Conservation (phyloP, 2,113 vertebrate species). For the Romanogobio albipinnatus region DNA sequence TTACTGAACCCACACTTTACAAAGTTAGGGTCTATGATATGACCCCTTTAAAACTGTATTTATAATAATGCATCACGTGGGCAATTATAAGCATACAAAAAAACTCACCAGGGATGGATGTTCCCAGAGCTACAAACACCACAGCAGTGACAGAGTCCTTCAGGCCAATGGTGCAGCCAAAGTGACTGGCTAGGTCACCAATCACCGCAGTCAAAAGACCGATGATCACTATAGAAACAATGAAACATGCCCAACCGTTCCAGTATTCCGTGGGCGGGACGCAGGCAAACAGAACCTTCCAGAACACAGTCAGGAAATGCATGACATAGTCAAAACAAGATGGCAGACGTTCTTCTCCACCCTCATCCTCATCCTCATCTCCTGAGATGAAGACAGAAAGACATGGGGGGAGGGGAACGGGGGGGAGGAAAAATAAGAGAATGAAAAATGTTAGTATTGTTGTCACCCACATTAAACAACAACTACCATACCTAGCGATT, state of each 20-base stretch:
- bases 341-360: conserved; percentile 91
- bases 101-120: conserved; percentile 90
- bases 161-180: conserved; percentile 97
- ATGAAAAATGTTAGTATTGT: conserved; percentile 38
- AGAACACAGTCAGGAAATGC: conserved; percentile 99
- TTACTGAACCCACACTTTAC: neutral
- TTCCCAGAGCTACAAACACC: conserved; percentile 94
- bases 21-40: neutral
- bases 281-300: conserved; percentile 98
- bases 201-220: conserved; percentile 95
- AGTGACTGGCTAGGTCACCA: conserved; percentile 95
- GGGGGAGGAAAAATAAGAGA: neutral
- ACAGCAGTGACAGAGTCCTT: conserved; percentile 97
- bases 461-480: neutral
- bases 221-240: conserved; percentile 91
- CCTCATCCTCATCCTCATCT: conserved; percentile 96
- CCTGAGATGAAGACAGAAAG: conserved; percentile 59
- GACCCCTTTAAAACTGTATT: neutral
- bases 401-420: neutral
- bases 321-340: conserved; percentile 99
- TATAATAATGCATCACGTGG: neutral
- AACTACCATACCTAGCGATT: conserved; percentile 12
- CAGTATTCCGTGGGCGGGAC: conserved; percentile 96
- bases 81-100: neutral
- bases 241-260: conserved; percentile 96